These are phyloP conservation scores for Calliopum simillimum DNA, from an alignment of 2,888 invertebrate species.

Conservation along the genomic window DNA sequence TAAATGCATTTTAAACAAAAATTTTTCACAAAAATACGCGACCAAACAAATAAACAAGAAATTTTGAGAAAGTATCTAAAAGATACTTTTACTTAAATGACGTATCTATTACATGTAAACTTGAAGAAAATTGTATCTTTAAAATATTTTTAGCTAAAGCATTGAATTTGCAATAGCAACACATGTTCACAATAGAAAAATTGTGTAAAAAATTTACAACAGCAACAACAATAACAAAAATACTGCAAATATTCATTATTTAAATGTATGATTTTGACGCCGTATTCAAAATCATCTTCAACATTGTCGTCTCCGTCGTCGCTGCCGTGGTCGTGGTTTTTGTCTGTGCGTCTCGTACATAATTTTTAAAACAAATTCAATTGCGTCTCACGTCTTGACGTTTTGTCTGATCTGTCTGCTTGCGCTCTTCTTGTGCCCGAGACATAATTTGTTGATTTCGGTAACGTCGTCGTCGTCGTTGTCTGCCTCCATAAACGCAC, in stretches of 20 bases:
- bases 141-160: not conserved
- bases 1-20: no score
- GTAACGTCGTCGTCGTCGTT: no score
- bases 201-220: not conserved
- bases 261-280: not conserved
- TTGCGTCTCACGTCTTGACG: not conserved
- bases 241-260: slow-evolving; percentile 8
- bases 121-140: not conserved
- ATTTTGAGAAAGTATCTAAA: slow-evolving; percentile 8
- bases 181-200: slow-evolving; percentile 15
- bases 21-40: no score
- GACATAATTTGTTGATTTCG: no score
- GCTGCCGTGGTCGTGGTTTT: not conserved
- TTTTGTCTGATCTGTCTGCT: no score
- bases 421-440: no score
- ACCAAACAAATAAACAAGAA: not conserved
- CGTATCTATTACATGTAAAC: not conserved
- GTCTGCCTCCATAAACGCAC: no score
- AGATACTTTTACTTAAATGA: not conserved
- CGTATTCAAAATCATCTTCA: not conserved
- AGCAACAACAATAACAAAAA: slow-evolving; percentile 9
- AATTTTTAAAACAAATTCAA: slow-evolving; percentile 22
- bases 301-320: not conserved
- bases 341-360: slow-evolving; percentile 10
- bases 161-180: slow-evolving; percentile 1